A percentile compares a stretch with the other conserved stretches of the same genome.
These are phyloP conservation scores for Hippocampus kuda DNA, from an alignment of 2,797 vertebrate genomes.

Conservation along the genomic window DNA sequence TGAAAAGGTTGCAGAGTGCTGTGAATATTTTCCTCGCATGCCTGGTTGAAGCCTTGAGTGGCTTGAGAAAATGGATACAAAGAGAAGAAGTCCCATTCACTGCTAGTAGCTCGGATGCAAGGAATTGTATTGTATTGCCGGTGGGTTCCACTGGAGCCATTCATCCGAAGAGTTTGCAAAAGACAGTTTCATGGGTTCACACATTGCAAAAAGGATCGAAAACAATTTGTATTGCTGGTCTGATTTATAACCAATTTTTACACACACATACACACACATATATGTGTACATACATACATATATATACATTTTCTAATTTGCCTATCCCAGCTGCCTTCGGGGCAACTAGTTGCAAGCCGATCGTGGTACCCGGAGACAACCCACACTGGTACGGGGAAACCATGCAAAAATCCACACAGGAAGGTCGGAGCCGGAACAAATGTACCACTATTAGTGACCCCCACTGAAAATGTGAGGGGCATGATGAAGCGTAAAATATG, in stretches of 20 bases:
- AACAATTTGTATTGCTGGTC: background rate
- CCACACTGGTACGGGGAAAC: too few species aligned
- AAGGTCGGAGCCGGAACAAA: too few species aligned
- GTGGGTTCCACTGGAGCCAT: background rate
- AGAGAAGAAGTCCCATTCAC: conserved; percentile 1
- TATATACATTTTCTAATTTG: background rate
- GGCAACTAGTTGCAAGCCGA: too few species aligned
- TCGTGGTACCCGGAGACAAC: too few species aligned
- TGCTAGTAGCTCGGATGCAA: background rate
- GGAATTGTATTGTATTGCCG: conserved; percentile 1
- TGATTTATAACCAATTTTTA: background rate
- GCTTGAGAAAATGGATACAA: conserved; percentile 1
- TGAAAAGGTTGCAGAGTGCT: background rate
- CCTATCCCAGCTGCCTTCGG: too few species aligned
- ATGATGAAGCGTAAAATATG: too few species aligned
- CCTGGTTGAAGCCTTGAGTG: conserved; percentile 6
- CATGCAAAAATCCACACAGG: too few species aligned
- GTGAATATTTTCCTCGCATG: background rate
- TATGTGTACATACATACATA: too few species aligned
- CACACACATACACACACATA: too few species aligned
- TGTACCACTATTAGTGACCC: too few species aligned
- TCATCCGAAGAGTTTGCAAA: background rate
- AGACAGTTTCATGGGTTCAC: background rate
- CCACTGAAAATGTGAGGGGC: too few species aligned
- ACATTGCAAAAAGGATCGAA: background rate